These are phyloP conservation scores for Anguilla anguilla DNA, from an alignment of 2,797 vertebrate genomes.

Conservation along the genomic window DNA sequence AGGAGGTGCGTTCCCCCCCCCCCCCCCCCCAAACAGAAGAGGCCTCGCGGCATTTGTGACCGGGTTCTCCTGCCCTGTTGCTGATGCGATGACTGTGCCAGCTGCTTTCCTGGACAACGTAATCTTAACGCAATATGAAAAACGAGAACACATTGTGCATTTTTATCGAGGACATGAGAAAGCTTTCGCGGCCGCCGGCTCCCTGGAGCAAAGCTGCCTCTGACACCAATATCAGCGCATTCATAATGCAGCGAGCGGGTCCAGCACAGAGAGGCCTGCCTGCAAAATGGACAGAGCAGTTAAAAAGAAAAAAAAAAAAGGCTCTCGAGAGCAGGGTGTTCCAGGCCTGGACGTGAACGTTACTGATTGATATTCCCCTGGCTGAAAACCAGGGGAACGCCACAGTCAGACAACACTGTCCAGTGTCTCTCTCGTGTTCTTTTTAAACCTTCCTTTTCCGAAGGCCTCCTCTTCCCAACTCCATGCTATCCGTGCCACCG, in stretches of 20 bases:
- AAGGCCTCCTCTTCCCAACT: neutral
- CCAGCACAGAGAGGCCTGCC: conserved; percentile 28
- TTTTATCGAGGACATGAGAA: conserved; percentile 43
- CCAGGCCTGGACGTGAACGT: neutral
- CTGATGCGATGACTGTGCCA: neutral
- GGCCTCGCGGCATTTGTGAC: neutral
- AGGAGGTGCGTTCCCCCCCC: neutral
- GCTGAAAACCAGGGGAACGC: neutral
- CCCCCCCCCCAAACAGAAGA: neutral
- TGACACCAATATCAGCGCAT: conserved; percentile 45
- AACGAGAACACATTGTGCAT: conserved; percentile 51
- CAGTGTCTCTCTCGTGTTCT: neutral
- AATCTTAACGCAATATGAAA: conserved; percentile 52
- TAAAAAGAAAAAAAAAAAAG: neutral
- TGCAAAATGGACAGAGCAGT: neutral
- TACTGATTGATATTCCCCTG: conserved; percentile 4
- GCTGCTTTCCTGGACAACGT: conserved; percentile 37
- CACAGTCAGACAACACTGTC: neutral
- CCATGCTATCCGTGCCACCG: neutral
- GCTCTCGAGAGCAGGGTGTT: neutral
- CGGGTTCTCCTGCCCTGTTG: neutral
- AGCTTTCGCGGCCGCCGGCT: conserved; percentile 40
- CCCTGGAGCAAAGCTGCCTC: conserved; percentile 37
- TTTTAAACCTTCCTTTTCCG: neutral
- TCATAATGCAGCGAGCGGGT: conserved; percentile 47